A percentile compares a stretch with the other conserved stretches of the same genome.
Conservation (phyloP, 2,888 invertebrate species). For the Chloromyia formosa region DNA sequence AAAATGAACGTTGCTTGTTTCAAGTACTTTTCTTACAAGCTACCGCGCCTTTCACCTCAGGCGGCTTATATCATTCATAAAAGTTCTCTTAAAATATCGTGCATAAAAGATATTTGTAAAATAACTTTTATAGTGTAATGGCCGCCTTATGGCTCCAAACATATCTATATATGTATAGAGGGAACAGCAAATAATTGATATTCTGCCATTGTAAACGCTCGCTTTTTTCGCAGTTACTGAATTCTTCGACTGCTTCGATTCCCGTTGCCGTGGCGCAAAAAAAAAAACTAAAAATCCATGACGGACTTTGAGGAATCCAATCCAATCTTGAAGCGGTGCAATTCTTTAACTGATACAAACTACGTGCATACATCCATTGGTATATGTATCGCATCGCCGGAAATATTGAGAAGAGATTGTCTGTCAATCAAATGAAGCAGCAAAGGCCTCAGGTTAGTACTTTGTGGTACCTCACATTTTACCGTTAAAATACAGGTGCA, state of each 20-base stretch:
- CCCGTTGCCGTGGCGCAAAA: too few species aligned
- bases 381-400: neutral
- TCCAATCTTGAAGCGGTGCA: neutral
- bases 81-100: too few species aligned
- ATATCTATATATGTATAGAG: too few species aligned
- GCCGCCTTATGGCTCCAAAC: too few species aligned
- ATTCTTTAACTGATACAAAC: neutral
- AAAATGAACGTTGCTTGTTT: too few species aligned
- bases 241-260: neutral
- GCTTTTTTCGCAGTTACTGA: neutral
- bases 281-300: too few species aligned
- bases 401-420: conserved; percentile 11
- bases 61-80: too few species aligned
- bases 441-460: conserved; percentile 4
- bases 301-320: neutral
- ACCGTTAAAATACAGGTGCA: conserved; percentile 30
- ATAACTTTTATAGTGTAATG: too few species aligned
- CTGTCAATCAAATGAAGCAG: conserved; percentile 31
- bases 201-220: neutral
- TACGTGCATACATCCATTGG: too few species aligned
- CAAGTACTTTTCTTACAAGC: too few species aligned
- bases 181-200: conserved; percentile 11
- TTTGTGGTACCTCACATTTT: conserved; percentile 4
- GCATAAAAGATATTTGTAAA: too few species aligned
- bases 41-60: too few species aligned